Conservation (phyloP, 2,113 vertebrate genomes). For the Amazona vittata region DNA sequence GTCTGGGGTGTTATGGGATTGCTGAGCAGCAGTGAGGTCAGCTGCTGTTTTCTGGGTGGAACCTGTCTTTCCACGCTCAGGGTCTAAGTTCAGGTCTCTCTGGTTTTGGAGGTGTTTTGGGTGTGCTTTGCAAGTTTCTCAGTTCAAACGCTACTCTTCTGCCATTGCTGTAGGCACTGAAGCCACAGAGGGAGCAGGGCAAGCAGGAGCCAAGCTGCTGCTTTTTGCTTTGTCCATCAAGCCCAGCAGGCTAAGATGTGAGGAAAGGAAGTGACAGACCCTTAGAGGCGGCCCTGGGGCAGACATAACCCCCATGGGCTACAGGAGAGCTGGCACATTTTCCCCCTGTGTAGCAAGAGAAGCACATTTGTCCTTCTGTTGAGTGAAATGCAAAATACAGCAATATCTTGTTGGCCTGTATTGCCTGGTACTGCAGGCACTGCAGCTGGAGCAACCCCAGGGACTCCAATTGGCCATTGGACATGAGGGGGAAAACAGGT, state of each 20-base stretch:
- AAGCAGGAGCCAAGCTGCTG: background rate
- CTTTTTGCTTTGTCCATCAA: background rate
- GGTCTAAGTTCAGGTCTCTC: background rate
- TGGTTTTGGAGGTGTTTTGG: background rate
- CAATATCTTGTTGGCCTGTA: background rate
- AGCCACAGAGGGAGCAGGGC: background rate
- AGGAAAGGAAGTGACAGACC: background rate
- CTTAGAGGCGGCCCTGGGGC: background rate
- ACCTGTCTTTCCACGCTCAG: background rate
- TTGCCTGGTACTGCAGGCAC: background rate
- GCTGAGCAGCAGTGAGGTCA: background rate
- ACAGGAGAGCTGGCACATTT: background rate
- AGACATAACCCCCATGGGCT: background rate
- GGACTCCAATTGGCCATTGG: background rate
- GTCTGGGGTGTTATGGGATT: background rate
- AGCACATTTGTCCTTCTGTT: background rate
- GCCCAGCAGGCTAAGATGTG: background rate
- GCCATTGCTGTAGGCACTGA: background rate
- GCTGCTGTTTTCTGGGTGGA: background rate
- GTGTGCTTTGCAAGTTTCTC: background rate
- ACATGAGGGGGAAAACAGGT: background rate
- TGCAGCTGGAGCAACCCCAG: background rate
- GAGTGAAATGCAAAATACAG: background rate
- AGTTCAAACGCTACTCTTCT: background rate
- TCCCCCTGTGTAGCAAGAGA: background rate